These are phyloP conservation scores for Ctenosaura bakeri DNA, from an alignment of 2,797 vertebrate genomes.

Conservation along the genomic window DNA sequence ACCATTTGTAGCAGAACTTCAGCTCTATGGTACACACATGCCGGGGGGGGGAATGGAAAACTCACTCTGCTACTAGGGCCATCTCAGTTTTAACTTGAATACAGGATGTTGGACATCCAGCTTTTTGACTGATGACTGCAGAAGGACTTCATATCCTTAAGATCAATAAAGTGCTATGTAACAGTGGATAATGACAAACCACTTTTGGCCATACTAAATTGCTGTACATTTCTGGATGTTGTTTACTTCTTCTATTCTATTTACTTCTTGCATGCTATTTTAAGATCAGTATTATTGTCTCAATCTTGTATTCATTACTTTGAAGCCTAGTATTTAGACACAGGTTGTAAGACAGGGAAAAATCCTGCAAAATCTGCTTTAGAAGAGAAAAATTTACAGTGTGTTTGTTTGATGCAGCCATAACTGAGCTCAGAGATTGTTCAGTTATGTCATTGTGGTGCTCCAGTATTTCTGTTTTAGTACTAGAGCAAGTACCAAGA, in stretches of 20 bases:
- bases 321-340: slow-evolving; percentile 15
- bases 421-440: slow-evolving; percentile 39
- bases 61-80: slow-evolving; percentile 51
- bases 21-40: neutral
- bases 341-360: neutral
- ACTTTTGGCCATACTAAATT: slow-evolving; percentile 10
- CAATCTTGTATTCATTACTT: slow-evolving; percentile 34
- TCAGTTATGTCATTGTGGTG: neutral
- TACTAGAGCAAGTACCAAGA: neutral
- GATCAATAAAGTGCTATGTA: slow-evolving; percentile 54
- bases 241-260: slow-evolving; percentile 46
- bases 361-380: slow-evolving; percentile 27
- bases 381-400: slow-evolving; percentile 37
- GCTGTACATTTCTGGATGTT: neutral
- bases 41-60: slow-evolving; percentile 18
- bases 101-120: slow-evolving; percentile 37
- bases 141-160: slow-evolving; percentile 60
- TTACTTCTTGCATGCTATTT: slow-evolving; percentile 57
- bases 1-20: slow-evolving; percentile 51
- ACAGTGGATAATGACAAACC: slow-evolving; percentile 13
- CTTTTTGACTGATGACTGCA: slow-evolving; percentile 53
- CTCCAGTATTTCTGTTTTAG: neutral
- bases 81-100: slow-evolving; percentile 64
- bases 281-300: slow-evolving; percentile 32
- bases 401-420: neutral